These are phyloP conservation scores for Eudyptes chrysolophus DNA, from an alignment of 2,113 vertebrate genomes.

Conservation along the genomic window DNA sequence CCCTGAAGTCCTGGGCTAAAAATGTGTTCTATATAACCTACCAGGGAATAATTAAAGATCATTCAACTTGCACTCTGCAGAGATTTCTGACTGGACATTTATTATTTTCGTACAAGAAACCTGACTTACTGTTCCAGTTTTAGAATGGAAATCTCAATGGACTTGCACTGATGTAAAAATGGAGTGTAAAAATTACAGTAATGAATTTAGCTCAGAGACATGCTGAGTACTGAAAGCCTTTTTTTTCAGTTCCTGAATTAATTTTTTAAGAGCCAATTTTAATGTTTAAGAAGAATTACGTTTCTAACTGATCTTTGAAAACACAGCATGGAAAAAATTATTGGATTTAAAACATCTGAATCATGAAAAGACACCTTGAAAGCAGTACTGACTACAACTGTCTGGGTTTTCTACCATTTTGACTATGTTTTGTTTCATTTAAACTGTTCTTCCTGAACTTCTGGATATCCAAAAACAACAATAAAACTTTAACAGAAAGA, in stretches of 20 bases:
- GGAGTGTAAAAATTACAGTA: background rate
- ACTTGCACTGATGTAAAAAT: background rate
- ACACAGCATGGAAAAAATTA: background rate
- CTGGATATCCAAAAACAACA: background rate
- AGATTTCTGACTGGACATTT: constrained; percentile 12
- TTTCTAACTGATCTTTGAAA: background rate
- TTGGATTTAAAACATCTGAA: background rate
- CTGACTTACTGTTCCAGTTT: background rate
- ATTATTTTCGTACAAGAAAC: constrained; percentile 35
- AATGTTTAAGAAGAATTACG: background rate
- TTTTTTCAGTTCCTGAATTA: background rate
- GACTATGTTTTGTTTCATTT: background rate
- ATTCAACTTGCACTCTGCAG: background rate
- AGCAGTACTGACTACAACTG: background rate
- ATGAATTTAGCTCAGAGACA: background rate
- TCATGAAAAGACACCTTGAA: background rate
- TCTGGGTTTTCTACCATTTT: background rate
- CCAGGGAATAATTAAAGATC: constrained; percentile 8
- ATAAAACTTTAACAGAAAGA: background rate
- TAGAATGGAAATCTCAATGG: constrained; percentile 6
- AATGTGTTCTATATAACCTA: background rate
- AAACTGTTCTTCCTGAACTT: background rate
- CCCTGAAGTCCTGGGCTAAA: background rate
- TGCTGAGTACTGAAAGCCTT: background rate
- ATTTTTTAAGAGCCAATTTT: background rate